A percentile compares a stretch with the other conserved stretches of the same genome.
phyloP scores from a whole-genome alignment of 2,888 invertebrate genomes.

The Lagria hirta region DNA sequence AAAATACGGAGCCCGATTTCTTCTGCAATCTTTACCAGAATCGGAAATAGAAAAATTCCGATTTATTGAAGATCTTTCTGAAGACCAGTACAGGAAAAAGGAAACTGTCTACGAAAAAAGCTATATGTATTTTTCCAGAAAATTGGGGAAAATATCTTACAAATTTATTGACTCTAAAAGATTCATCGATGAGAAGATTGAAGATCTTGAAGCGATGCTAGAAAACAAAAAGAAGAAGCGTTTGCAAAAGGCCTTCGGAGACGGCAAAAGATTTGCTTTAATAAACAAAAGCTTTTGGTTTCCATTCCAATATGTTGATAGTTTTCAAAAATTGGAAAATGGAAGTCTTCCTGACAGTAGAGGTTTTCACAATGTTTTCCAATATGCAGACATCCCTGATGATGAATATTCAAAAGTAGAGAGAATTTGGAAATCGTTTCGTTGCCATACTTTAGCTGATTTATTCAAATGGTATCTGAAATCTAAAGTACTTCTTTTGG shows the following conservation, averaged over 20 bases:
- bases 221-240: not conserved
- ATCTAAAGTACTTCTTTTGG: constrained; percentile 17
- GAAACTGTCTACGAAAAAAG: too few relatives aligned
- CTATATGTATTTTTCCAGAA: not conserved
- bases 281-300: constrained; percentile 40
- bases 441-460: constrained; percentile 37
- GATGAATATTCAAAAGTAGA: constrained; percentile 41
- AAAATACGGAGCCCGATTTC: constrained; percentile 5
- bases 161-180: constrained; percentile 1
- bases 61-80: not conserved
- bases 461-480: constrained; percentile 35
- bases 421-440: constrained; percentile 40
- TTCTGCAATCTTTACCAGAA: constrained; percentile 1
- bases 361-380: constrained; percentile 32
- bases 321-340: constrained; percentile 26
- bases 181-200: constrained; percentile 4
- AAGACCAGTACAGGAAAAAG: too few relatives aligned
- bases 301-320: constrained; percentile 39
- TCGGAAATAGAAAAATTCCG: not conserved
- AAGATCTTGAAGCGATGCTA: constrained; percentile 4
- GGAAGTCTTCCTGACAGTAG: constrained; percentile 27
- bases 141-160: not conserved
- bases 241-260: not conserved
- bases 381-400: constrained; percentile 26
- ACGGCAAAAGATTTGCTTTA: constrained; percentile 26